Evolutionary conservation across 2,888 invertebrate genomes (phyloP).

Genomic region (Embidobia sp.): DNA sequence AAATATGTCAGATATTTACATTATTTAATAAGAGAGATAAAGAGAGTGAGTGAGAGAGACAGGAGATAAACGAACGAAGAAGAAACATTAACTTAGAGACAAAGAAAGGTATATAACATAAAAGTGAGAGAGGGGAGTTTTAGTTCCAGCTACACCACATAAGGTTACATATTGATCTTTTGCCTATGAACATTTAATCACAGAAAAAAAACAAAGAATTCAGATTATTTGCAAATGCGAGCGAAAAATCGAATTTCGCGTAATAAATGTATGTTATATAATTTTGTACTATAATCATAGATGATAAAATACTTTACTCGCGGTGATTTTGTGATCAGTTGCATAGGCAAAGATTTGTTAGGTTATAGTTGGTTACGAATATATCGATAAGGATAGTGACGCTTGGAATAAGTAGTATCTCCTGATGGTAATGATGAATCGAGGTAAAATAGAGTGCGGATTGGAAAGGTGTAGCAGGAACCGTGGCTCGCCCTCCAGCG

Average conservation of each 20-base stretch:
- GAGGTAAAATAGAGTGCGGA: constrained; percentile 57
- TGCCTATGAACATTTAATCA: constrained; percentile 53
- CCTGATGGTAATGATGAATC: constrained; percentile 58
- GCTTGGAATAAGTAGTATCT: constrained; percentile 39
- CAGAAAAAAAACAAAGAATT: too few relatives aligned
- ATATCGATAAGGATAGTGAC: constrained; percentile 34
- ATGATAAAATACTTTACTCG: too few relatives aligned
- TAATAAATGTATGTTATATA: not conserved
- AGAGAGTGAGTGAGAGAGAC: constrained; percentile 49
- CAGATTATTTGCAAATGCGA: too few relatives aligned
- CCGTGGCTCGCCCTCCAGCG: constrained; percentile 78
- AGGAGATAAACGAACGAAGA: constrained; percentile 62
- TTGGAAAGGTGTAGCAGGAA: constrained; percentile 80
- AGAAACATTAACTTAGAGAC: constrained; percentile 69
- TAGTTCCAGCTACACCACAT: constrained; percentile 81
- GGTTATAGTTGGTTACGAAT: constrained; percentile 33
- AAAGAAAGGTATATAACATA: constrained; percentile 59
- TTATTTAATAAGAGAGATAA: constrained; percentile 65
- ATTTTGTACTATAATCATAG: too few relatives aligned
- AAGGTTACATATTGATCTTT: constrained; percentile 68
- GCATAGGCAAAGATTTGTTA: constrained; percentile 42
- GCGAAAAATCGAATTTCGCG: too few relatives aligned
- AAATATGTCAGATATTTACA: constrained; percentile 48
- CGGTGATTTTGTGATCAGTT: too few relatives aligned
- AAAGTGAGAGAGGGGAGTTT: constrained; percentile 74